A percentile compares a stretch with the other conserved stretches of the same genome.
These are phyloP conservation scores for Patella depressa DNA, from an alignment of 2,888 invertebrate species.

Conservation along the genomic window DNA sequence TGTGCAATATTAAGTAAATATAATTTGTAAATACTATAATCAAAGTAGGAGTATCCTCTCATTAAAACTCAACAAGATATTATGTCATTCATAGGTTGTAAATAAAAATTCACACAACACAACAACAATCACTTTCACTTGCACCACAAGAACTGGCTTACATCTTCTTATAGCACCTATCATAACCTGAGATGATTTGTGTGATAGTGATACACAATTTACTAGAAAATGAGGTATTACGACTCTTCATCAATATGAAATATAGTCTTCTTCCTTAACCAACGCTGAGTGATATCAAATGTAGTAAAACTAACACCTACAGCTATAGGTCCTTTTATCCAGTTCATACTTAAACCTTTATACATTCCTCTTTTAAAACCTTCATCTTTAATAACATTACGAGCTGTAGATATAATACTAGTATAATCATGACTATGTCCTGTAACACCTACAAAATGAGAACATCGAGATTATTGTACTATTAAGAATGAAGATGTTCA, in stretches of 20 bases:
- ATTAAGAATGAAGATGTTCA: neutral
- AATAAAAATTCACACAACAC: too few species aligned
- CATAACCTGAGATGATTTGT: too few species aligned
- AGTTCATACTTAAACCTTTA: constrained; percentile 99
- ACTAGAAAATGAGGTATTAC: too few species aligned
- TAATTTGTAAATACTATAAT: too few species aligned
- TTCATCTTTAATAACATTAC: constrained; percentile 76
- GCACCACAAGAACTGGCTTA: too few species aligned
- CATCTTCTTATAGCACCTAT: too few species aligned
- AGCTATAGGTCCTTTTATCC: constrained; percentile 84
- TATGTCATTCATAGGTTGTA: too few species aligned
- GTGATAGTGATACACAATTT: too few species aligned
- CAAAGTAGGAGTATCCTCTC: too few species aligned
- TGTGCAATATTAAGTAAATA: too few species aligned
- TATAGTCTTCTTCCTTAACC: constrained; percentile 55
- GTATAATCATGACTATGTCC: constrained; percentile 74
- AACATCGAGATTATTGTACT: neutral
- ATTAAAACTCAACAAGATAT: too few species aligned
- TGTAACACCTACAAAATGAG: constrained; percentile 70
- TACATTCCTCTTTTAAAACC: constrained; percentile 91
- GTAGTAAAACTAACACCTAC: constrained; percentile 95
- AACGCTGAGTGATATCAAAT: constrained; percentile 79
- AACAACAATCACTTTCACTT: too few species aligned
- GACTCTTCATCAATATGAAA: constrained; percentile 49
- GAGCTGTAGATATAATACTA: constrained; percentile 79